Conservation (phyloP, 2,888 invertebrate genomes). For the Chymomyza caudatula region DNA sequence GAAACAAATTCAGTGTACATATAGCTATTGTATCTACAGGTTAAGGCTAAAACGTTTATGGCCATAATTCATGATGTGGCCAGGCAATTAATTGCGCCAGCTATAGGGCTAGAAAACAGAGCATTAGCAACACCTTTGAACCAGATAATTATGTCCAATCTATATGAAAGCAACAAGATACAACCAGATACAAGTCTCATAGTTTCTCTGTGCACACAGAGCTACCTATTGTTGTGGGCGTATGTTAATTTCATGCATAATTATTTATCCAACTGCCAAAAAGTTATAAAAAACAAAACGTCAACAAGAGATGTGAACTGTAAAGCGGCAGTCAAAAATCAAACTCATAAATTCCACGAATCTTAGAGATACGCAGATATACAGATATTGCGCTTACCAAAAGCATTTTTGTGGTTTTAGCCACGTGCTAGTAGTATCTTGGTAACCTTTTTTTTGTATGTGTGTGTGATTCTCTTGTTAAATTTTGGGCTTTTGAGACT, state of each 20-base stretch:
- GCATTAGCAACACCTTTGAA: constrained; percentile 57
- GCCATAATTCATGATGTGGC: neutral
- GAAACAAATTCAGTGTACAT: neutral
- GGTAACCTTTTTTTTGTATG: neutral
- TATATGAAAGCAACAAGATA: constrained; percentile 23
- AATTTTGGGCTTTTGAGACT: constrained; percentile 13
- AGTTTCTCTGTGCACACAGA: constrained; percentile 7
- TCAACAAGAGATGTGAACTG: neutral
- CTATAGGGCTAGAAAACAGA: too few relatives aligned
- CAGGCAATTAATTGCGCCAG: neutral
- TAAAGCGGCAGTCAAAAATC: neutral
- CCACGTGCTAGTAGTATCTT: constrained; percentile 51
- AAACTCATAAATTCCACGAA: neutral
- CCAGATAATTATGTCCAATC: neutral
- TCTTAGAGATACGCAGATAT: neutral
- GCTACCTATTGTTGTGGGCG: constrained; percentile 39
- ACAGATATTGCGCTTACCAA: neutral
- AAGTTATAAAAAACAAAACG: constrained; percentile 19
- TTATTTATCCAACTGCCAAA: constrained; percentile 3
- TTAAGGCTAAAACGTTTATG: neutral
- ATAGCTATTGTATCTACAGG: too few relatives aligned
- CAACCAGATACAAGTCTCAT: neutral
- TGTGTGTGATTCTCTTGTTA: neutral
- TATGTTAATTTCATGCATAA: constrained; percentile 49
- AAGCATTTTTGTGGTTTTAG: constrained; percentile 43